phyloP scores from a whole-genome alignment of 2,888 invertebrate genomes.

The Lycocerus yunnanus region DNA sequence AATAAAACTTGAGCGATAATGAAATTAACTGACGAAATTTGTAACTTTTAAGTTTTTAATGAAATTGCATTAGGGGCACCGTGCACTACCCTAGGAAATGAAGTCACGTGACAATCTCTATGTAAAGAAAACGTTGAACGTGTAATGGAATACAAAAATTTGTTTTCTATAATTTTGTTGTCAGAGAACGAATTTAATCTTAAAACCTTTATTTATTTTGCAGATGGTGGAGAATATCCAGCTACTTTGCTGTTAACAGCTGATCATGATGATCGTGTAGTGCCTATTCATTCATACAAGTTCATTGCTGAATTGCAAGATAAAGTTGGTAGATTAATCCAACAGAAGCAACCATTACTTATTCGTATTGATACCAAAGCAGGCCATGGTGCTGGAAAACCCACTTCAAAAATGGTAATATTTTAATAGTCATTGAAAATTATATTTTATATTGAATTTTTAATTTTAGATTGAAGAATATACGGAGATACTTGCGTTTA shows the following conservation, averaged over 20 bases:
- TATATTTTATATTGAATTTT: constrained; percentile 55
- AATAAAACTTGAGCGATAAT: too few species aligned
- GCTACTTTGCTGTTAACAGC: constrained; percentile 91
- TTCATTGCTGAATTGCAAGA: constrained; percentile 90
- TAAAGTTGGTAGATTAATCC: constrained; percentile 62
- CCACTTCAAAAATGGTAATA: constrained; percentile 87
- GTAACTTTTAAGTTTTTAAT: too few species aligned
- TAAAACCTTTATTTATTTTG: constrained; percentile 1
- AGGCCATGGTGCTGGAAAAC: constrained; percentile 97
- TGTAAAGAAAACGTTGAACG: too few species aligned
- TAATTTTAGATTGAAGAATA: constrained; percentile 86
- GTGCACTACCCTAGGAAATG: too few species aligned
- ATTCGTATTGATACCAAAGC: constrained; percentile 93
- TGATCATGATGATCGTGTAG: constrained; percentile 98
- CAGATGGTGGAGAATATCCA: constrained; percentile 75
- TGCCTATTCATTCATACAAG: constrained; percentile 95
- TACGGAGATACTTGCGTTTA: constrained; percentile 86
- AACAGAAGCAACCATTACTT: constrained; percentile 84
- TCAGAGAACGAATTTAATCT: background rate
- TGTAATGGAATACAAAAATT: too few species aligned
- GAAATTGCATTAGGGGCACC: too few species aligned
- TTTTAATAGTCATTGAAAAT: constrained; percentile 67
- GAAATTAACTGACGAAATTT: too few species aligned
- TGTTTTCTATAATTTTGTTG: too few species aligned
- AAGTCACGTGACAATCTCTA: too few species aligned